Conservation (phyloP, 2,113 vertebrate genomes). For the Cepphus grylle region DNA sequence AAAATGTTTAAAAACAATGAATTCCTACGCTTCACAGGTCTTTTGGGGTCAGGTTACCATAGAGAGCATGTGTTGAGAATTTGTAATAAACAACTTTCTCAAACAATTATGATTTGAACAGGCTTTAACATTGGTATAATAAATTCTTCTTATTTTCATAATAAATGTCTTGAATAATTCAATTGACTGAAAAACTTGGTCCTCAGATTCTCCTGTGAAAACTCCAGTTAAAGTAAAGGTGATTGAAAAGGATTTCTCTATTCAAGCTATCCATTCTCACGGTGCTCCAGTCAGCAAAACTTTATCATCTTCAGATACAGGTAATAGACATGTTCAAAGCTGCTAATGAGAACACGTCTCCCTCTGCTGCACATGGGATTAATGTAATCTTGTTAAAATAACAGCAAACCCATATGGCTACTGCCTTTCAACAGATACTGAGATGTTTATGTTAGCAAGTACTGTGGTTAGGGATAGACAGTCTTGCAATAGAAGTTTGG, state of each 20-base stretch:
- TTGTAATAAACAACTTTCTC: not conserved
- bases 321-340: slow-evolving; percentile 48
- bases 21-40: not conserved
- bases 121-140: not conserved
- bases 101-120: not conserved
- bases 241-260: slow-evolving; percentile 83
- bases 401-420: not conserved
- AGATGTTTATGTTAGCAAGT: not conserved
- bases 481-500: not conserved
- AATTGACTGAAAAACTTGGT: slow-evolving; percentile 9
- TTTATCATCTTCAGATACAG: slow-evolving; percentile 93
- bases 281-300: slow-evolving; percentile 87
- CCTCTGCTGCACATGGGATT: not conserved
- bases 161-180: not conserved
- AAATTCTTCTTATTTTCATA: not conserved
- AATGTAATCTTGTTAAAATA: not conserved
- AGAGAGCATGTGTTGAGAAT: not conserved
- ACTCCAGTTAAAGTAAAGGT: slow-evolving; percentile 79
- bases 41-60: not conserved
- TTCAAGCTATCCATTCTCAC: slow-evolving; percentile 75
- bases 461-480: not conserved
- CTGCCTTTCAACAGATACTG: slow-evolving; percentile 5
- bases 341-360: not conserved
- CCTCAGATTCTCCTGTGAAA: slow-evolving; percentile 81
- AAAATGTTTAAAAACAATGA: not conserved